phyloP scores from a whole-genome alignment of 2,888 invertebrate genomes.

The Dastarcus helophoroides region DNA sequence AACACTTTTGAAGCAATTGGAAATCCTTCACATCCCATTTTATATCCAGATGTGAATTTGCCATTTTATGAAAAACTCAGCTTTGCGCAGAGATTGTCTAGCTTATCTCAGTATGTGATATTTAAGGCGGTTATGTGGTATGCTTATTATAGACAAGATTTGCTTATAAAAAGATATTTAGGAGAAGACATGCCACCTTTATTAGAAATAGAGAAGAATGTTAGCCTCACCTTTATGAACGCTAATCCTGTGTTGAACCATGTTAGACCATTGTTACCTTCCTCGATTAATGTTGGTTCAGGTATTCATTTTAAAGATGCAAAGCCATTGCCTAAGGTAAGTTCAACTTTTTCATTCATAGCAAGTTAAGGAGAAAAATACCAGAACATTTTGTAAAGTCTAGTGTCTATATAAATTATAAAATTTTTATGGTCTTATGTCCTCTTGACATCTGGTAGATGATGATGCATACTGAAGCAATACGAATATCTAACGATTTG shows the following conservation, averaged over 20 bases:
- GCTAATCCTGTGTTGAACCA: constrained; percentile 27
- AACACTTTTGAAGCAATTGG: constrained; percentile 39
- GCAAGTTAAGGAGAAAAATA: no score
- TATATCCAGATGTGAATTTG: constrained; percentile 42
- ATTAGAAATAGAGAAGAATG: constrained; percentile 21
- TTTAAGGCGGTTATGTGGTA: constrained; percentile 5
- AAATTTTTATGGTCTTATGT: no score
- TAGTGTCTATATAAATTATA: no score
- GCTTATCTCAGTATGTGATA: not conserved
- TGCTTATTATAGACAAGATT: constrained; percentile 15
- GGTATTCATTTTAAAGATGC: constrained; percentile 22
- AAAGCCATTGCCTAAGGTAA: constrained; percentile 23
- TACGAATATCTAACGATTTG: no score
- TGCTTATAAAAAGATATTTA: constrained; percentile 21
- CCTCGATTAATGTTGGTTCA: constrained; percentile 27
- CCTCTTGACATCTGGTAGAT: no score
- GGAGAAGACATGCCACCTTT: constrained; percentile 23
- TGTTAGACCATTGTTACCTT: constrained; percentile 25
- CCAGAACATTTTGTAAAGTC: no score
- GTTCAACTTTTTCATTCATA: constrained; percentile 10
- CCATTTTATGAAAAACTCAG: constrained; percentile 36
- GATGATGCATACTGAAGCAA: no score
- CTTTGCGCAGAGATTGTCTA: constrained; percentile 25
- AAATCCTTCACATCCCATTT: constrained; percentile 41
- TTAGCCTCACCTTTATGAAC: constrained; percentile 29